phyloP scores from a whole-genome alignment of 2,888 invertebrate genomes.

The Eutolmus rufibarbis region DNA sequence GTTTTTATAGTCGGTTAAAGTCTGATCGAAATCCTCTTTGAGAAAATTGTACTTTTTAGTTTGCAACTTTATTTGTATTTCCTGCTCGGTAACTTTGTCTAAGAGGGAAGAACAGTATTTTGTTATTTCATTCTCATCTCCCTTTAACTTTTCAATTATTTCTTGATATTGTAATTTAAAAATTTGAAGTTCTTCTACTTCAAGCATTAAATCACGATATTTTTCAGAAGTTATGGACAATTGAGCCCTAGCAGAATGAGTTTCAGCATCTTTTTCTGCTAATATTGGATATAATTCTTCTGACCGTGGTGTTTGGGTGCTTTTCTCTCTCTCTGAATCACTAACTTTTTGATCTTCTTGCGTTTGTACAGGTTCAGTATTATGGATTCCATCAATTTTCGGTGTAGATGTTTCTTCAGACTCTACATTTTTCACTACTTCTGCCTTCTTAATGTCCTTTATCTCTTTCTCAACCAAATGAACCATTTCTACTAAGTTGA shows the following conservation, averaged over 20 bases:
- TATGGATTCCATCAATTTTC: background rate
- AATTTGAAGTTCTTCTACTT: constrained; percentile 56
- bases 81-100: constrained; percentile 52
- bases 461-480: background rate
- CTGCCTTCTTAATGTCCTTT: background rate
- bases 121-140: constrained; percentile 54
- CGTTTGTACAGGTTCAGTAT: background rate
- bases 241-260: constrained; percentile 47
- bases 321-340: background rate
- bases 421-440: background rate
- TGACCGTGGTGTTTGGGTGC: background rate
- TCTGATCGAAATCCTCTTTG: constrained; percentile 57
- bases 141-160: constrained; percentile 49
- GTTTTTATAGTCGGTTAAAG: constrained; percentile 52
- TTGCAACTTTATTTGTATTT: constrained; percentile 53
- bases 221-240: constrained; percentile 48
- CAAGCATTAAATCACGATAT: constrained; percentile 49
- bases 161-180: constrained; percentile 51
- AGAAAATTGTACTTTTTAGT: constrained; percentile 55
- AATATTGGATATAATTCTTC: constrained; percentile 53
- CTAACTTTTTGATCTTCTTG: background rate
- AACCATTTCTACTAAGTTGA: constrained; percentile 48
- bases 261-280: constrained; percentile 48
- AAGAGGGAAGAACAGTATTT: constrained; percentile 53
- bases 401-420: background rate